Base-by-base conservation (phyloP, 2,113 vertebrate species). In the Nerophis ophidion region DNA sequence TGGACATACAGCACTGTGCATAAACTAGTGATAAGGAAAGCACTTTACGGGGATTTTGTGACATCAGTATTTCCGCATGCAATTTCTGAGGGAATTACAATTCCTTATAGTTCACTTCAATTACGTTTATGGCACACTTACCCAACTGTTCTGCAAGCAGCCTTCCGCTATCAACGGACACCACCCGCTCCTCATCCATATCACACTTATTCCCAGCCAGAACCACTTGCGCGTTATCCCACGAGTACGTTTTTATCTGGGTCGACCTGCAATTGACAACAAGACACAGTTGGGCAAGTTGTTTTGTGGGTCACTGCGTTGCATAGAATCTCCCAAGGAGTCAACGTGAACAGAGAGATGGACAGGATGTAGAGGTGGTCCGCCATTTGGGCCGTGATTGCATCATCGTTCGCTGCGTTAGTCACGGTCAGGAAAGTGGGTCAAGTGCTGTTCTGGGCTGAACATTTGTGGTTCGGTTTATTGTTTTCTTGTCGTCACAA, bases 141-240 rank as follows among this genome's bases (percentile, higher is more conserved):
- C 97, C 97, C 62, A 99, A 89, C 80, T 99, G 97, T 62, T 99
- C 95, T 57, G 95, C 95, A 86, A 99, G 88, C 74, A 93, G 91
- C 70, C 92, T 90, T 61, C 97, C 97, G 67, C 90, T 93, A 71
- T 96, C 94, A 11, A 92, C 90, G 4, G 94, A 94, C 69, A 98
- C 85, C 57, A 98, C 92, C 34, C 96, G 87, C 79, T 99, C 97
- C 48, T 99, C 96, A 64, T 97, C 94, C 96, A 97, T 98, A 81
- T 99, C 97, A 78, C 96, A 95, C 77, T 98, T 98, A 84, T 99
- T 99, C 46, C 92, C 96, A 5, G 94, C 95, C 77, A 99, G 84
- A 84, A 98, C 92, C 84, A 98, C 96, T 87, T 99, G 97, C 48
- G 97, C 95, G 66, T 98, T 98, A 79, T 99, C 97, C 96, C 96